A percentile compares a stretch with the other conserved stretches of the same genome.
Conservation (phyloP, 2,113 vertebrate species). For the Rafetus swinhoei region DNA sequence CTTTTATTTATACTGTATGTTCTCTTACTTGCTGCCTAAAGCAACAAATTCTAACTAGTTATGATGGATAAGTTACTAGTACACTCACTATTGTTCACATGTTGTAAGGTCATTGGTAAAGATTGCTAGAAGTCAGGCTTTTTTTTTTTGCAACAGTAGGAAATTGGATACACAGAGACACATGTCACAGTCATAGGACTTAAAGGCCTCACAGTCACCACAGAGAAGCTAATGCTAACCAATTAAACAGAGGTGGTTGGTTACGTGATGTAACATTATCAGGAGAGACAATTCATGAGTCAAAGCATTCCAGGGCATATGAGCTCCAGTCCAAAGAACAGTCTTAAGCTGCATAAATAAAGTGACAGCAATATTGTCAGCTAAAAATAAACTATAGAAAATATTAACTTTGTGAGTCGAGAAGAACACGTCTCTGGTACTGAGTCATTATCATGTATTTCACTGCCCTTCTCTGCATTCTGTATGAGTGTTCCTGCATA, state of each 20-base stretch:
- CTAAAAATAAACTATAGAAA: constrained; percentile 93
- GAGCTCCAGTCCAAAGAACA: constrained; percentile 90
- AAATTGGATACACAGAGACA: constrained; percentile 89
- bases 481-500: not conserved
- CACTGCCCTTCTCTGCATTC: constrained; percentile 12
- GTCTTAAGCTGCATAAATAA: constrained; percentile 91
- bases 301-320: constrained; percentile 96
- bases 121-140: constrained; percentile 76
- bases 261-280: constrained; percentile 98
- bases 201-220: constrained; percentile 77
- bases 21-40: constrained; percentile 61
- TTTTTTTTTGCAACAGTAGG: constrained; percentile 81
- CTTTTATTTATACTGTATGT: constrained; percentile 68
- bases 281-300: constrained; percentile 98
- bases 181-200: constrained; percentile 88
- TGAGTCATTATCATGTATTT: constrained; percentile 33
- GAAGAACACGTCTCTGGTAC: constrained; percentile 77
- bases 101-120: constrained; percentile 83
- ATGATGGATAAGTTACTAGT: constrained; percentile 65
- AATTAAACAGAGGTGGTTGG: constrained; percentile 90
- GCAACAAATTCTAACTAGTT: constrained; percentile 53
- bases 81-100: constrained; percentile 76
- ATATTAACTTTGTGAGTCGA: constrained; percentile 80
- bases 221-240: constrained; percentile 83
- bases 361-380: constrained; percentile 94